Conservation (phyloP, 2,888 invertebrate species). For the Sialis lutaria region DNA sequence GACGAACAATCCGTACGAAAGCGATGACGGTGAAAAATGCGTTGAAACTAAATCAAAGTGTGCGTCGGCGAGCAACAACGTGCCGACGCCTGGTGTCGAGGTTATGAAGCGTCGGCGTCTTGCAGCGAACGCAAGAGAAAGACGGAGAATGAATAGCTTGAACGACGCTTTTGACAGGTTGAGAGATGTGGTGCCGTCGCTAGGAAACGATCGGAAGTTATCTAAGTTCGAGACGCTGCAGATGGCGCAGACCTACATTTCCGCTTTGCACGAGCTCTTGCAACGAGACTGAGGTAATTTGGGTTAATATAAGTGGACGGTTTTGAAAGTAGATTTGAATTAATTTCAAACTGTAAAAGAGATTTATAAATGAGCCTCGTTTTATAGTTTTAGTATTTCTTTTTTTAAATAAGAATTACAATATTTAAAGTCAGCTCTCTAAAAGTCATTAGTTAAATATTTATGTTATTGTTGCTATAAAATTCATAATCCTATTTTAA, state of each 20-base stretch:
- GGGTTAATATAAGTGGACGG: no score
- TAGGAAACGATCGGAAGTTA: slow-evolving; percentile 50
- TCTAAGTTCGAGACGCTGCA: slow-evolving; percentile 62
- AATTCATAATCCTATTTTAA: no score
- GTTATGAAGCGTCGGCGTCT: slow-evolving; percentile 37
- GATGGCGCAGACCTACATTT: slow-evolving; percentile 62
- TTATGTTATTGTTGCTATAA: no score
- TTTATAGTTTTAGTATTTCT: no score
- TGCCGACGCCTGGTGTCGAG: slow-evolving; percentile 8
- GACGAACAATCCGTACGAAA: neutral
- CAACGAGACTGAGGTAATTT: slow-evolving; percentile 19
- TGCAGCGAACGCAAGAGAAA: slow-evolving; percentile 57
- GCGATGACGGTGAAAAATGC: neutral
- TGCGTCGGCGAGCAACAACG: slow-evolving; percentile 1
- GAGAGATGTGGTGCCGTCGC: slow-evolving; percentile 49
- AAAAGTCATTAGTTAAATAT: no score
- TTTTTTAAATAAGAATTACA: no score
- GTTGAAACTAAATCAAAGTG: neutral
- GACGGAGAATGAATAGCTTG: slow-evolving; percentile 53
- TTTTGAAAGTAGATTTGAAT: no score
- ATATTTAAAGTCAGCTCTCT: no score
- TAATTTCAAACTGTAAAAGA: no score
- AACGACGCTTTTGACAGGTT: slow-evolving; percentile 57
- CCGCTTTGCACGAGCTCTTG: slow-evolving; percentile 45
- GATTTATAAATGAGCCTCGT: no score